Evolutionary conservation across 2,113 vertebrate species (phyloP), one percentile per base, ranked within the genome.

Genomic region (Erythrocercus mccallii): DNA sequence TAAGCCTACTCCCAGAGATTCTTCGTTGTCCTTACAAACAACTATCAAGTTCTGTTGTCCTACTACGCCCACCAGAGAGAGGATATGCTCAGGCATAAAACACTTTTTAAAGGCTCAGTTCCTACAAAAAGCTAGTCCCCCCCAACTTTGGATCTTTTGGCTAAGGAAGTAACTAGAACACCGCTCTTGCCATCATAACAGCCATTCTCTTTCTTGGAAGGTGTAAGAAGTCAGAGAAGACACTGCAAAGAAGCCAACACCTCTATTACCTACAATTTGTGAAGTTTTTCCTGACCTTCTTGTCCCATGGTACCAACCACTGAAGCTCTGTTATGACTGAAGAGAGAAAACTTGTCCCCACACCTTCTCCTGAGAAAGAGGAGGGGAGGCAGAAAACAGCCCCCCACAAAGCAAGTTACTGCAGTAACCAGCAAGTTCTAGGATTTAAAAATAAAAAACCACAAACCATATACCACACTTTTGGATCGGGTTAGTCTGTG

Each of bases 361-460:
- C 12, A 60, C 12, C 53, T 86, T 54, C 40, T 64, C 42, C 69
- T 71, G 8, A 8, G 40, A 76, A 74, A 18, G 6, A 27, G 5
- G 4, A 23, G 15, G 10, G 23, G 18, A 65, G 11, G 19, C 42
- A 70, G 28, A 76, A 88, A 28, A 62, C 12, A 50, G 15, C 4
- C 40, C 53, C 79, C 37, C 57, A 45, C 31, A 91, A 78, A 96
- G 78, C 70, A 91, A 79, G 45, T 42, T 85, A 56, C 0, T 89
- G 37, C 54, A 91, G 30, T 20, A 82, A 64, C 23, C 40, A 74
- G 28, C 5, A 6, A 86, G 53, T 69, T 85, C 45, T 11, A 65
- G 28, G 88, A 94, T 92, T 92, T 81, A 94, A 95, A 94, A 91
- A 74, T 68, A 86, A 93, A 88, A 95, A 86, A 17, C 44, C 88